Conservation (phyloP, 1,140 invertebrate genomes). For the Uloborus diversus region DNA sequence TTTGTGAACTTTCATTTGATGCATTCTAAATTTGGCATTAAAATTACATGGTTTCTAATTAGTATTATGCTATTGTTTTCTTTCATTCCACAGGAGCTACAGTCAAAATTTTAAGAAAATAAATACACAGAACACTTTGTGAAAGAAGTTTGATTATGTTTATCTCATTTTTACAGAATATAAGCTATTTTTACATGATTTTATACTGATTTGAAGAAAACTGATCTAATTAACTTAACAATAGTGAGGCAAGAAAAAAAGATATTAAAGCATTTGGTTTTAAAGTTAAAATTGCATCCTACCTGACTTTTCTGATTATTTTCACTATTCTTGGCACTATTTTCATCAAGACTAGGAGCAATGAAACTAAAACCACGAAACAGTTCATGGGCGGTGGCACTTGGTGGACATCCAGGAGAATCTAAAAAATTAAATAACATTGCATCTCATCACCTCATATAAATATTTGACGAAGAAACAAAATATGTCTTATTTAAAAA, state of each 20-base stretch:
- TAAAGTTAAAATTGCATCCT: not conserved
- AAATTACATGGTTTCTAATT: too few relatives aligned
- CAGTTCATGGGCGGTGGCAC: conserved; percentile 93
- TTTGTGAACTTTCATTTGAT: too few relatives aligned
- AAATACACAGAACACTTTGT: too few relatives aligned
- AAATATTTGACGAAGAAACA: not conserved
- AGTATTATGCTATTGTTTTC: too few relatives aligned
- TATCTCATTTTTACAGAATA: too few relatives aligned
- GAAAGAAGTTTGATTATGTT: too few relatives aligned
- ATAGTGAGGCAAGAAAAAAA: not conserved
- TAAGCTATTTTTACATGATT: too few relatives aligned
- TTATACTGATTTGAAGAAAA: not conserved
- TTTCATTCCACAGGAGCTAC: too few relatives aligned
- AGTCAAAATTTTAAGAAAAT: too few relatives aligned
- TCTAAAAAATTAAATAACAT: too few relatives aligned
- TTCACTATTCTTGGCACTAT: conserved; percentile 58
- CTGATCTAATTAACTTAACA: not conserved
- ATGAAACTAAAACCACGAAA: conserved; percentile 99
- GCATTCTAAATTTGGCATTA: too few relatives aligned
- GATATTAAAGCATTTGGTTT: not conserved
- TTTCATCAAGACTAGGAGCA: conserved; percentile 80
- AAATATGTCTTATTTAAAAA: not conserved
- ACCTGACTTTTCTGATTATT: conserved; percentile 61
- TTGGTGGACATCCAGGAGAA: conserved; percentile 96
- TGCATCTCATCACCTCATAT: too few relatives aligned